phyloP scores from a whole-genome alignment of 2,113 vertebrate genomes.

The Gulo gulo region DNA sequence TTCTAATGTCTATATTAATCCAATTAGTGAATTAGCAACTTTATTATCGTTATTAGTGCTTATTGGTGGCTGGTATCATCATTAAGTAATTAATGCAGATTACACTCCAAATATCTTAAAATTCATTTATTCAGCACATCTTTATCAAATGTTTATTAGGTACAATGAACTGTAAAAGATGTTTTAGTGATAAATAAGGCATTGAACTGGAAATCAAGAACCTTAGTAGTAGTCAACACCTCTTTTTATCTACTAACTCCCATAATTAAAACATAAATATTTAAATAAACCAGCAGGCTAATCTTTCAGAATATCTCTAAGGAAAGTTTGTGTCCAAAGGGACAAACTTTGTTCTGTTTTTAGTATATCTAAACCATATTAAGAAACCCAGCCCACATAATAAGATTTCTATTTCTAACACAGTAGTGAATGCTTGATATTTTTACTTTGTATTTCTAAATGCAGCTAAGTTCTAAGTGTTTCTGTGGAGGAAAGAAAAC shows the following conservation, averaged over 20 bases:
- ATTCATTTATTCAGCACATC: background rate
- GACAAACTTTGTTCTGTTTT: background rate
- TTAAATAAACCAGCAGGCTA: background rate
- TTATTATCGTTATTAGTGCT: background rate
- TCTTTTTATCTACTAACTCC: background rate
- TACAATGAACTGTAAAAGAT: background rate
- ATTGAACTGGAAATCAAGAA: background rate
- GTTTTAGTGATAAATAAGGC: background rate
- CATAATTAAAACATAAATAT: background rate
- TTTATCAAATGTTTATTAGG: background rate
- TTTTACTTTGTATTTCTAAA: conserved; percentile 54
- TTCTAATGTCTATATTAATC: background rate
- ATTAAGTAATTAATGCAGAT: background rate
- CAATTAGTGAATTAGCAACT: background rate
- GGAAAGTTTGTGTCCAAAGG: background rate
- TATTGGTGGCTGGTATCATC: background rate
- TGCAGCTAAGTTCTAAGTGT: conserved; percentile 19
- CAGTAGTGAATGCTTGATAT: background rate
- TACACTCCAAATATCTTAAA: background rate
- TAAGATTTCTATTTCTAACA: conserved; percentile 5
- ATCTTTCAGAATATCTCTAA: background rate
- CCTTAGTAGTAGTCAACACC: background rate
- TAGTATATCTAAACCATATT: background rate
- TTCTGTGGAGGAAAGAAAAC: background rate
- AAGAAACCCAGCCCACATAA: background rate